Percentiles rank a stretch among this genome's conserved stretches.
phyloP scores from a whole-genome alignment of 2,888 invertebrate genomes.

The Conops quadrifasciatus region DNA sequence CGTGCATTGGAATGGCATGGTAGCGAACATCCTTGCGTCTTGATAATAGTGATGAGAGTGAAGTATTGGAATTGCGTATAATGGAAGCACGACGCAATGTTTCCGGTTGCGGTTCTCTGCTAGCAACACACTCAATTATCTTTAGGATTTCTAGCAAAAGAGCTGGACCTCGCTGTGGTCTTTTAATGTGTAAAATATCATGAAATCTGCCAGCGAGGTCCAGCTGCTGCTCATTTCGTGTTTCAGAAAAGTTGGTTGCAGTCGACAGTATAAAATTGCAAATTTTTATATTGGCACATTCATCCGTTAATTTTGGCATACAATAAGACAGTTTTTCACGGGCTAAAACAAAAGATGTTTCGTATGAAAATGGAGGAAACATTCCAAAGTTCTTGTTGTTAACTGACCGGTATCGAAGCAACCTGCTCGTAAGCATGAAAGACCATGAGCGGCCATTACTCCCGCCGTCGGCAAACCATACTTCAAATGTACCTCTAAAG shows the following conservation, averaged over 20 bases:
- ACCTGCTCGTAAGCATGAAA: conserved; percentile 81
- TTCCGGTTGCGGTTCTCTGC: conserved; percentile 58
- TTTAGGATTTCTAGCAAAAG: conserved; percentile 75
- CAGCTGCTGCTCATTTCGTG: conserved; percentile 35
- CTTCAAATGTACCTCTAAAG: conserved; percentile 86
- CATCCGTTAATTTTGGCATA: conserved; percentile 57
- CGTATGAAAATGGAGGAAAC: background rate
- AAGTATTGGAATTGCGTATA: conserved; percentile 61
- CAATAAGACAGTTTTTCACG: conserved; percentile 63
- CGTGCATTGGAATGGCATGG: conserved; percentile 66
- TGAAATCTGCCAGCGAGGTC: conserved; percentile 43
- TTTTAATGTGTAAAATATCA: conserved; percentile 52
- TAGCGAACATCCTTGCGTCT: conserved; percentile 66
- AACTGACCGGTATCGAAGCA: conserved; percentile 75
- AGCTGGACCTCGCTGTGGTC: conserved; percentile 73
- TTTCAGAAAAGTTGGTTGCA: conserved; percentile 35
- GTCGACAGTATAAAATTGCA: conserved; percentile 48
- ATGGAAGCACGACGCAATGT: conserved; percentile 57
- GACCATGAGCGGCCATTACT: conserved; percentile 89
- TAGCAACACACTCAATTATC: conserved; percentile 70
- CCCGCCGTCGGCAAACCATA: conserved; percentile 80
- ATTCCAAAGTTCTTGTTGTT: background rate
- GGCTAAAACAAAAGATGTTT: conserved; percentile 46
- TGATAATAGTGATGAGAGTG: conserved; percentile 56
- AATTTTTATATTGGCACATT: conserved; percentile 52